Percentiles rank a stretch among this genome's conserved stretches.
Conservation (phyloP, 2,797 vertebrate species). For the Centropyge bicolor region DNA sequence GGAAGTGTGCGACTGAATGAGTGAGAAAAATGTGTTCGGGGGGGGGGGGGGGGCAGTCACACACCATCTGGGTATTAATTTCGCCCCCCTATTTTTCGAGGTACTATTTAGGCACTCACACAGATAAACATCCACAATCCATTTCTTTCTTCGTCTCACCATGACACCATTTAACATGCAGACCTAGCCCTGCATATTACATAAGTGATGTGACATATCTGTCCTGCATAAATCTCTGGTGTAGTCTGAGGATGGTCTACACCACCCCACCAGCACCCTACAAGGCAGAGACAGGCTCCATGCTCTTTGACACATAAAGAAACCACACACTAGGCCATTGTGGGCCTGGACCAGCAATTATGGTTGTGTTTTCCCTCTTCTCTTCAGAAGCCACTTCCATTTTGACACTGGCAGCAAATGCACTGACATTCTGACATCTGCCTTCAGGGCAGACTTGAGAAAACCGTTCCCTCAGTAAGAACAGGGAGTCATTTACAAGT, state of each 20-base stretch:
- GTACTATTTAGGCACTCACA: conserved; percentile 36
- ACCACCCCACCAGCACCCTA: conserved; percentile 32
- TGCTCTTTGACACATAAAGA: conserved; percentile 60
- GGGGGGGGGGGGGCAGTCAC: conserved; percentile 35
- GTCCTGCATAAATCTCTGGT: not conserved
- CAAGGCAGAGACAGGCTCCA: conserved; percentile 52
- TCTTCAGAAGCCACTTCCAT: conserved; percentile 79
- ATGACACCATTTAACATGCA: conserved; percentile 29
- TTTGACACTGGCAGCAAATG: conserved; percentile 74
- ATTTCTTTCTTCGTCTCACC: conserved; percentile 6
- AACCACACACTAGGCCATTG: conserved; percentile 77
- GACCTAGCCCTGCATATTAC: conserved; percentile 37
- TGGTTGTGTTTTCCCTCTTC: conserved; percentile 78
- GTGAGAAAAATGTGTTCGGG: conserved; percentile 56
- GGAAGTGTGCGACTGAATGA: conserved; percentile 74
- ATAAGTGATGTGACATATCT: conserved; percentile 25
- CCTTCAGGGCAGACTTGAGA: conserved; percentile 55
- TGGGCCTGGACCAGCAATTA: conserved; percentile 78
- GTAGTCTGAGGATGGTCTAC: conserved; percentile 9
- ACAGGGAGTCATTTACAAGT: conserved; percentile 71
- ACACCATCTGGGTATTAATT: conserved; percentile 64
- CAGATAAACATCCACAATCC: conserved; percentile 32
- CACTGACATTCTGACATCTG: conserved; percentile 64
- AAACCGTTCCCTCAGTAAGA: conserved; percentile 50
- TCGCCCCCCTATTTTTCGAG: conserved; percentile 29